These are phyloP conservation scores for Phenacoccus solenopsis DNA, from an alignment of 1,140 invertebrate species.

Conservation along the genomic window DNA sequence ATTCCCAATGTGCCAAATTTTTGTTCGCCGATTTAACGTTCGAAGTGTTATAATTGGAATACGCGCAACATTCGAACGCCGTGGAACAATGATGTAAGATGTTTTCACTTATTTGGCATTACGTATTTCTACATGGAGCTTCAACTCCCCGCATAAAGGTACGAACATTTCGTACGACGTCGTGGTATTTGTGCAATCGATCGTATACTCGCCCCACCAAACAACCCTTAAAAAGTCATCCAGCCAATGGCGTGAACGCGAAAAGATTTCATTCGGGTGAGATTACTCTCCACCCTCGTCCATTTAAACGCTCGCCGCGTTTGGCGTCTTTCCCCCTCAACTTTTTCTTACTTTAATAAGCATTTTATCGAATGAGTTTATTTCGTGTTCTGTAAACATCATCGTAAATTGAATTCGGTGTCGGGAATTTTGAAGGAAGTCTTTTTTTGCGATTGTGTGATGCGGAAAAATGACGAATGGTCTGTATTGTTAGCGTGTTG, in stretches of 20 bases:
- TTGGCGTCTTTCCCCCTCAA: background rate
- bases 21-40: no score
- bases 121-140: no score
- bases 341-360: conserved; percentile 1
- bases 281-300: conserved; percentile 7
- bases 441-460: no score
- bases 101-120: no score
- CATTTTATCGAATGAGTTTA: background rate
- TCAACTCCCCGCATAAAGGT: background rate
- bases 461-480: no score
- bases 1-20: no score
- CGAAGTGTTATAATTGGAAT: no score
- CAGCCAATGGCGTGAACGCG: background rate
- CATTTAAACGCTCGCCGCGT: background rate
- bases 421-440: background rate
- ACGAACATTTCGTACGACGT: background rate
- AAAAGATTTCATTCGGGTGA: background rate
- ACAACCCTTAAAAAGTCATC: background rate
- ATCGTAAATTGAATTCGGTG: background rate
- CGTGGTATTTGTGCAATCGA: background rate
- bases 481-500: no score
- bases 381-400: conserved; percentile 10
- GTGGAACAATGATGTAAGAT: no score
- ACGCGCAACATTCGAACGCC: no score
- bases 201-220: background rate